Evolutionary conservation across 2,797 vertebrate genomes (phyloP).

Genomic region (Microcaecilia unicolor): DNA sequence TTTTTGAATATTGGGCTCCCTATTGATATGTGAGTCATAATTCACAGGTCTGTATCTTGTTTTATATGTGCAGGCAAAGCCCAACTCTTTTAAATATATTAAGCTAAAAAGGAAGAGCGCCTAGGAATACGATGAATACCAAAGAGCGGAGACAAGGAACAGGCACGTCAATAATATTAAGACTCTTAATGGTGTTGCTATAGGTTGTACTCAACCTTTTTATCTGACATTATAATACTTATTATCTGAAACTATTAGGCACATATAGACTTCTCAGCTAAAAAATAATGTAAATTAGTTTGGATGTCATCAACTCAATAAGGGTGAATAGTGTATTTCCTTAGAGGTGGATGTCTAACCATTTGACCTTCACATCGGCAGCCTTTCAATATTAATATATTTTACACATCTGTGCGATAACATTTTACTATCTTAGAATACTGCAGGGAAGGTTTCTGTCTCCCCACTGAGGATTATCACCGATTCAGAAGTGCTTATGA

Average conservation of each 20-base stretch:
- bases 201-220: slow-evolving; percentile 34
- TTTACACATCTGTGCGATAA: slow-evolving; percentile 56
- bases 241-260: slow-evolving; percentile 46
- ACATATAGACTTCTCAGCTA: slow-evolving; percentile 33
- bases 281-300: slow-evolving; percentile 57
- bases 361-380: slow-evolving; percentile 49
- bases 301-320: slow-evolving; percentile 48
- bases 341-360: slow-evolving; percentile 30
- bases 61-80: too few relatives aligned
- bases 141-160: too few relatives aligned
- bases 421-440: slow-evolving; percentile 53
- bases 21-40: too few relatives aligned
- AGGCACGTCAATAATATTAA: too few relatives aligned
- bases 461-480: slow-evolving; percentile 52
- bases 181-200: slow-evolving; percentile 37
- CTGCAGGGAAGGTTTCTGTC: slow-evolving; percentile 50
- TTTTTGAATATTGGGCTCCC: too few relatives aligned
- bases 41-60: too few relatives aligned
- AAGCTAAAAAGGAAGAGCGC: too few relatives aligned
- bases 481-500: slow-evolving; percentile 49
- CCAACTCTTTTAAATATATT: too few relatives aligned
- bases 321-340: slow-evolving; percentile 41
- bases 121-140: too few relatives aligned
- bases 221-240: slow-evolving; percentile 46
- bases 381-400: slow-evolving; percentile 58